Evolutionary conservation across 2,113 vertebrate species (phyloP), one percentile per base, ranked within the genome.

Genomic region (Forbesichthys papilliferus): DNA sequence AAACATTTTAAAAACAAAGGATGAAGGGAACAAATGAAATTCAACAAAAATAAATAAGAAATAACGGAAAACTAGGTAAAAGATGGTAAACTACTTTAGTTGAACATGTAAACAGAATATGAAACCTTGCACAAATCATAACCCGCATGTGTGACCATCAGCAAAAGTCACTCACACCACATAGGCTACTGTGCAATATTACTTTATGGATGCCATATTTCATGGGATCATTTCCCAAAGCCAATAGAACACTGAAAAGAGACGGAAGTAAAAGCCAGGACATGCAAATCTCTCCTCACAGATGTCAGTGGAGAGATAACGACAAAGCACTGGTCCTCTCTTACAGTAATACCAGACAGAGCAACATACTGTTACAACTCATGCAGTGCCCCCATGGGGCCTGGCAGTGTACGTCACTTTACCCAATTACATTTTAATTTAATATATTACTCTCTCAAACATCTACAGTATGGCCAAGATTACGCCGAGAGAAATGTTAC

Each of bases 351-450:
- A 81, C 82, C 79, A 87, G 87, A 83, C 76, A 81, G 83, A 92
- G 93, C 93, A 94, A 96, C 80, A 73, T 86, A 85, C 91, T 95
- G 94, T 94, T 93, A 92, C 92, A 73, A 91, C 88, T 86, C 90
- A 69, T 73, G 57, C 84, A 92, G 80, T 69, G 85, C 84, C 92
- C 94, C 93, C 93, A 1, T 52, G 92, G 92, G 95, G 86, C 68
- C 75, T 48, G 70, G 83, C 91, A 90, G 93, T 88, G 89, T 92
- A 91, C 82, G 86, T 95, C 95, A 95, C 94, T 85, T 68, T 76
- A 83, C 84, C 90, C 91, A 93, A 91, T 94, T 92, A 95, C 83
- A 83, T 90, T 94, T 94, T 93, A 91, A 96, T 95, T n/a, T 27
- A 42, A 93, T 93, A 92, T 94, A 87, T 90, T 92, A 69, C 86